phyloP scores from a whole-genome alignment of 2,113 vertebrate genomes.

The Furnarius figulus region DNA sequence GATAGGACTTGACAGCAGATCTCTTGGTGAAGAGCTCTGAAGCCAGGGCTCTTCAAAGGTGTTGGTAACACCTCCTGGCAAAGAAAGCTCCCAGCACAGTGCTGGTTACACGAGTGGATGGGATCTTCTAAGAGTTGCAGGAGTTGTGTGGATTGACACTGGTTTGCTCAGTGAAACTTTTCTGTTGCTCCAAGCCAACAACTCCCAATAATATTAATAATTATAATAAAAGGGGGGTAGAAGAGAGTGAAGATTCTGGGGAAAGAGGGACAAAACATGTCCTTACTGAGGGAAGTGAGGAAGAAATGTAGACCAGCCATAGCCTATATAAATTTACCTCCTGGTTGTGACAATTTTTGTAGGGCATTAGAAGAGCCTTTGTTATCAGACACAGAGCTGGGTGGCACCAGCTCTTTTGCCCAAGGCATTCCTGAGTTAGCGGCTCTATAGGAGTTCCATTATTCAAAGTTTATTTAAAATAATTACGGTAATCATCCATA shows the following conservation, averaged over 20 bases:
- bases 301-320: background rate
- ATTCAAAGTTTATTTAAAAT: constrained; percentile 19
- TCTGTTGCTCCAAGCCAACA: background rate
- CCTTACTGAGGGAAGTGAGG: background rate
- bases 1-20: background rate
- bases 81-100: background rate
- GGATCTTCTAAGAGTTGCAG: background rate
- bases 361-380: background rate
- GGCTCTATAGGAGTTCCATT: background rate
- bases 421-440: background rate
- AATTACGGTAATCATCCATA: background rate
- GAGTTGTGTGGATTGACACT: background rate
- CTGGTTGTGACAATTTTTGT: background rate
- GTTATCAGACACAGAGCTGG: background rate
- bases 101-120: background rate
- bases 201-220: background rate
- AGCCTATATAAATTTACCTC: background rate
- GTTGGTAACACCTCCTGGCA: background rate
- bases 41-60: background rate
- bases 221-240: background rate
- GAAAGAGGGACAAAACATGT: background rate
- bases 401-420: background rate
- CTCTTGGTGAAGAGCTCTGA: background rate
- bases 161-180: background rate
- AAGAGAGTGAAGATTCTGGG: background rate